Percentiles rank a stretch among this genome's conserved stretches.
These are phyloP conservation scores for Lithophane leautieri DNA, from an alignment of 2,888 invertebrate genomes.

Conservation along the genomic window DNA sequence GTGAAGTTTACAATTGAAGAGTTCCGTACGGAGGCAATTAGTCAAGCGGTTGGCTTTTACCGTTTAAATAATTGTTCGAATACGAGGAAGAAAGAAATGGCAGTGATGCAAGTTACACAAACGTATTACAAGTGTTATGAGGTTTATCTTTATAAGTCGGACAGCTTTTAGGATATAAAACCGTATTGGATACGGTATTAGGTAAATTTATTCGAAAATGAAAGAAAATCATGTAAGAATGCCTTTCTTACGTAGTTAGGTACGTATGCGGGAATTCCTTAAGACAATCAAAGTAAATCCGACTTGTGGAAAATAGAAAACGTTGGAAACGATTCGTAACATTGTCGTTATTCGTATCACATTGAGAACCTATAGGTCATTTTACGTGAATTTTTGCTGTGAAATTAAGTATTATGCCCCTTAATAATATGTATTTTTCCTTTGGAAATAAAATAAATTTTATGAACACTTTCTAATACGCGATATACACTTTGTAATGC, in stretches of 20 bases:
- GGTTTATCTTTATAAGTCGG: neutral
- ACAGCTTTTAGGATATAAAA: neutral
- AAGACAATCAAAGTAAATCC: neutral
- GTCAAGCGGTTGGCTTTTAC: neutral
- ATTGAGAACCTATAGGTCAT: neutral
- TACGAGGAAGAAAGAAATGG: neutral
- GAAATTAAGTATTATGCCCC: neutral
- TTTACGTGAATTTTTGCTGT: neutral
- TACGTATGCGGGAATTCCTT: too few relatives aligned
- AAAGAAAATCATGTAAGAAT: too few relatives aligned
- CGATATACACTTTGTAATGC: too few relatives aligned
- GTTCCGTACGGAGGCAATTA: neutral
- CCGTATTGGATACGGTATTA: neutral
- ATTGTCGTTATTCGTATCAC: neutral
- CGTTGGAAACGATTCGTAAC: neutral
- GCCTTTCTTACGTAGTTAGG: too few relatives aligned
- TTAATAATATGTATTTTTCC: neutral
- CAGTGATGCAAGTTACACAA: neutral
- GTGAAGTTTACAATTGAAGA: neutral
- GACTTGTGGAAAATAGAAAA: neutral
- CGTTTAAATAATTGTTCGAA: neutral
- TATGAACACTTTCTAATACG: too few relatives aligned
- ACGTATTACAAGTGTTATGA: neutral
- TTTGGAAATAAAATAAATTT: neutral
- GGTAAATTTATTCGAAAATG: too few relatives aligned